Evolutionary conservation across 1,140 invertebrate genomes (phyloP).

Genomic region (Drosophila nasuta): DNA sequence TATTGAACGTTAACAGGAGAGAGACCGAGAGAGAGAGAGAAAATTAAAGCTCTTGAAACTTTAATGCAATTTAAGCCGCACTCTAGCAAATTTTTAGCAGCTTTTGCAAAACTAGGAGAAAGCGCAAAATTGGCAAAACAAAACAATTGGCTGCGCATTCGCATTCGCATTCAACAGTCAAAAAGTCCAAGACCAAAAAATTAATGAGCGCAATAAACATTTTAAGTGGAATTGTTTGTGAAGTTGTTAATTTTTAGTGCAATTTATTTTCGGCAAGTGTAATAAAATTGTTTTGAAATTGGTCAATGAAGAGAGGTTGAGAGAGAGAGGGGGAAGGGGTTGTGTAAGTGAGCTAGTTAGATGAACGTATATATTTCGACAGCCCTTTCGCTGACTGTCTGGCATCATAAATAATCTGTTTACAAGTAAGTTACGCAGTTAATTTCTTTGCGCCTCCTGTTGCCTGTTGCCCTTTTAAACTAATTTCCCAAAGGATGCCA

Average conservation of each 20-base stretch:
- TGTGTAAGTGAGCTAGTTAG: slow-evolving; percentile 8
- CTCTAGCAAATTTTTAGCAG: slow-evolving; percentile 44
- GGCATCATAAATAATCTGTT: slow-evolving; percentile 81
- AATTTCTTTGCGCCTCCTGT: slow-evolving; percentile 59
- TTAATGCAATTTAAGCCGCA: slow-evolving; percentile 64
- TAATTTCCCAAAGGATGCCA: slow-evolving; percentile 75
- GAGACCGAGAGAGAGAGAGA: slow-evolving; percentile 8
- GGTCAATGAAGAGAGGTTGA: slow-evolving; percentile 30
- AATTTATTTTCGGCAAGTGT: slow-evolving; percentile 78
- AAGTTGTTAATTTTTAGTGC: slow-evolving; percentile 84
- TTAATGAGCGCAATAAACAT: slow-evolving; percentile 83
- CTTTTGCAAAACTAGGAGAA: slow-evolving; percentile 29
- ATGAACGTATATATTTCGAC: slow-evolving; percentile 15
- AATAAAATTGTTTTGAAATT: slow-evolving; percentile 76
- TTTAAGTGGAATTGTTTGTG: slow-evolving; percentile 82
- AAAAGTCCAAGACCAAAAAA: slow-evolving; percentile 65
- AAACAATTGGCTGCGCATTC: slow-evolving; percentile 41
- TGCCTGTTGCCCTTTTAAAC: slow-evolving; percentile 69
- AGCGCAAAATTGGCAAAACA: slow-evolving; percentile 18
- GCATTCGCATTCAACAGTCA: slow-evolving; percentile 58
- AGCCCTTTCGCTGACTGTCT: slow-evolving; percentile 32
- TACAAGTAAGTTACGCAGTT: slow-evolving; percentile 82
- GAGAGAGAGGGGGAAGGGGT: background rate
- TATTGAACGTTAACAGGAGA: slow-evolving; percentile 58
- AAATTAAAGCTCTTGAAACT: slow-evolving; percentile 79